phyloP scores from a whole-genome alignment of 1,140 invertebrate genomes.

The Trichonephila clavata region DNA sequence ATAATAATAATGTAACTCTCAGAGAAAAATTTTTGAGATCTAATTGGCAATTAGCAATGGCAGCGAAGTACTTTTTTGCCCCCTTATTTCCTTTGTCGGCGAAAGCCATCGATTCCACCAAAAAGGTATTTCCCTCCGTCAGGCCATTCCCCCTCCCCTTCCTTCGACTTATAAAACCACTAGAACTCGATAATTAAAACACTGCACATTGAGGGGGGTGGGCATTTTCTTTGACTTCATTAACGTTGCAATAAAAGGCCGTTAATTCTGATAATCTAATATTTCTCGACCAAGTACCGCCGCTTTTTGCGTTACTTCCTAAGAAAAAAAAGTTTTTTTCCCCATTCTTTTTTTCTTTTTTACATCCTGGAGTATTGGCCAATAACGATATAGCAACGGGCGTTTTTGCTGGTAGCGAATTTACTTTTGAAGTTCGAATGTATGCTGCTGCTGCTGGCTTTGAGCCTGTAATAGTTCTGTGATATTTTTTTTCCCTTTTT shows the following conservation, averaged over 20 bases:
- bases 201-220: conserved; percentile 45
- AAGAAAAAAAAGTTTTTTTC: conserved; percentile 46
- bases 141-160: neutral
- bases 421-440: conserved; percentile 76
- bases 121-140: conserved; percentile 70
- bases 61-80: conserved; percentile 72
- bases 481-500: conserved; percentile 41
- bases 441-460: neutral
- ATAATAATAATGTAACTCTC: conserved; percentile 48
- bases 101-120: conserved; percentile 66
- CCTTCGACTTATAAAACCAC: conserved; percentile 74
- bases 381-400: conserved; percentile 75
- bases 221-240: conserved; percentile 76
- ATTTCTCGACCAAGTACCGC: conserved; percentile 75
- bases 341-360: neutral
- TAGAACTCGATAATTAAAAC: conserved; percentile 77
- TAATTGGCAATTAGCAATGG: conserved; percentile 77
- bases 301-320: conserved; percentile 71
- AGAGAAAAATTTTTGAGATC: conserved; percentile 70
- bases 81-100: conserved; percentile 72
- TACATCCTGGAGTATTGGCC: conserved; percentile 63
- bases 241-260: conserved; percentile 75
- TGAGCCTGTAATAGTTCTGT: conserved; percentile 46
- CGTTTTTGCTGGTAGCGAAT: conserved; percentile 74
- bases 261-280: conserved; percentile 77